Evolutionary conservation across 1,140 invertebrate species (phyloP).

Genomic region (Cherax destructor): DNA sequence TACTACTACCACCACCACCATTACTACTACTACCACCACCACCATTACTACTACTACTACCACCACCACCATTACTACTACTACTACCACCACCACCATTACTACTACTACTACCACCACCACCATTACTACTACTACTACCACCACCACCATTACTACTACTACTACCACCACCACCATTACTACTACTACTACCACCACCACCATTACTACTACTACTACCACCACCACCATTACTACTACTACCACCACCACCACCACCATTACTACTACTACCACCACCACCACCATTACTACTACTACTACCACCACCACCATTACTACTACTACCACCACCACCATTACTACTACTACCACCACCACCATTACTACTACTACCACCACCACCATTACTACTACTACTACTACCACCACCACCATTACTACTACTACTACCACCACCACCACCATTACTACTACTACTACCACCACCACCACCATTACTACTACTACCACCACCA

Average conservation of each 20-base stretch:
- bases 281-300: too few relatives aligned
- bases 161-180: neutral
- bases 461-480: too few relatives aligned
- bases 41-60: too few relatives aligned
- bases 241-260: constrained; percentile 13
- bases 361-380: too few relatives aligned
- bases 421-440: neutral
- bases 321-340: too few relatives aligned
- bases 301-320: neutral
- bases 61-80: too few relatives aligned
- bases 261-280: constrained; percentile 4
- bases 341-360: too few relatives aligned
- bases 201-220: neutral
- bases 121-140: neutral
- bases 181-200: neutral
- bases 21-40: neutral
- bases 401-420: too few relatives aligned
- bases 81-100: neutral
- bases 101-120: neutral
- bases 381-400: too few relatives aligned
- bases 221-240: neutral
- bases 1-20: too few relatives aligned
- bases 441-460: too few relatives aligned
- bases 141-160: neutral
- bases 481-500: neutral